Conservation (phyloP, 1,140 invertebrate species). For the Drosophila rufa region DNA sequence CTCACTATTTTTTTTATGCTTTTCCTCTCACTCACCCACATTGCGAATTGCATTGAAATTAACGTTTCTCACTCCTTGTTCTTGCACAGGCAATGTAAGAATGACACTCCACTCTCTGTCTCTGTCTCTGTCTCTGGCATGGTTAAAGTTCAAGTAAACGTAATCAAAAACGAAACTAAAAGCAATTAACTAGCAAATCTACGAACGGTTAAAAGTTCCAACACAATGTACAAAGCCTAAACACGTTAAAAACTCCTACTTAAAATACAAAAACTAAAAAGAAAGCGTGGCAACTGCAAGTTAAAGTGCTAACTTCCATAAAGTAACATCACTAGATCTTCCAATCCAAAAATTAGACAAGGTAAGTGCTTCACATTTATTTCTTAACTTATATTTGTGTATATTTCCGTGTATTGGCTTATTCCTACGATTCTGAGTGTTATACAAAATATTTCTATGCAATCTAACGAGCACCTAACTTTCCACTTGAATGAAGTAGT, state of each 20-base stretch:
- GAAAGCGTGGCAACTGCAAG: constrained; percentile 6
- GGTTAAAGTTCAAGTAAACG: constrained; percentile 33
- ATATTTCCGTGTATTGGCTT: constrained; percentile 25
- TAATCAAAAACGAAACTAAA: constrained; percentile 15
- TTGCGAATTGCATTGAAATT: constrained; percentile 26
- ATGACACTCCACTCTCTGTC: constrained; percentile 25
- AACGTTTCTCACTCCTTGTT: constrained; percentile 37
- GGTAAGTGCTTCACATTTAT: constrained; percentile 12
- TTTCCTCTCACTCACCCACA: constrained; percentile 30
- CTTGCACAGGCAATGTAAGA: constrained; percentile 47
- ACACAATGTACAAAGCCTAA: constrained; percentile 50
- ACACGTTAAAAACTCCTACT: constrained; percentile 35
- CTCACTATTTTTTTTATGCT: constrained; percentile 27
- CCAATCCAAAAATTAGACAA: constrained; percentile 2
- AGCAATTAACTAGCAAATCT: constrained; percentile 16
- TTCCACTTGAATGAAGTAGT: constrained; percentile 45
- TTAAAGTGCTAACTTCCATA: constrained; percentile 27
- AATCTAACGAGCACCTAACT: constrained; percentile 31
- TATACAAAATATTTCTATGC: constrained; percentile 8
- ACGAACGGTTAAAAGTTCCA: constrained; percentile 49
- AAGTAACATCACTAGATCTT: constrained; percentile 21
- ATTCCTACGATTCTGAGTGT: constrained; percentile 41
- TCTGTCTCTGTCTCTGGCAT: constrained; percentile 48
- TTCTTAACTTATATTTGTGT: constrained; percentile 1
- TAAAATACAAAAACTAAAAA: constrained; percentile 11